Percentiles rank a stretch among this genome's conserved stretches.
phyloP scores from a whole-genome alignment of 1,140 invertebrate genomes.

The Andricus grossulariae region DNA sequence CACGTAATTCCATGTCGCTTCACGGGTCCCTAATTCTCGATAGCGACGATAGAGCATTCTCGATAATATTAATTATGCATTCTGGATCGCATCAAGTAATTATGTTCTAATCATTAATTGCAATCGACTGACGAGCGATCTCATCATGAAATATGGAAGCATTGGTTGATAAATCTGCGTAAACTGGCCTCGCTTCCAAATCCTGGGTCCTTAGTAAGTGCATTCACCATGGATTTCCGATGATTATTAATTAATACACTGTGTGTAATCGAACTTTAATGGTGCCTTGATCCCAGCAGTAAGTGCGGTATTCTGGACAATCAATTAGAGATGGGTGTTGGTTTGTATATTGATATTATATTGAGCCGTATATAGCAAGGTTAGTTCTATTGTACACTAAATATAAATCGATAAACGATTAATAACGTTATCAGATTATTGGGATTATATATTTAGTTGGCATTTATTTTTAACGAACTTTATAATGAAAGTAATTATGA shows the following conservation, averaged over 20 bases:
- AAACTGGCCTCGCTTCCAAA: slow-evolving; percentile 3
- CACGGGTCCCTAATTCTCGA: slow-evolving; percentile 6
- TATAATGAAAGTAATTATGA: too few relatives aligned
- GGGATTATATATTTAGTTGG: too few relatives aligned
- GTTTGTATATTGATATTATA: slow-evolving; percentile 7
- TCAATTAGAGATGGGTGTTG: not conserved
- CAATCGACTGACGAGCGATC: not conserved
- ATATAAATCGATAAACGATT: not conserved
- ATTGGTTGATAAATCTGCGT: slow-evolving; percentile 6
- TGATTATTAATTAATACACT: slow-evolving; percentile 18
- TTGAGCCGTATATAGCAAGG: not conserved
- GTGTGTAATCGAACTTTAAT: not conserved
- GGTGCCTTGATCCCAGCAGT: not conserved
- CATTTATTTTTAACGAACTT: too few relatives aligned
- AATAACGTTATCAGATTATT: too few relatives aligned
- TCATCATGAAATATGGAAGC: slow-evolving; percentile 26
- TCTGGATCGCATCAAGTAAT: slow-evolving; percentile 32
- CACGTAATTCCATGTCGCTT: not conserved
- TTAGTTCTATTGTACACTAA: not conserved
- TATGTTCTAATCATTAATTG: slow-evolving; percentile 32
- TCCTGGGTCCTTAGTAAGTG: not conserved
- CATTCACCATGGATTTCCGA: slow-evolving; percentile 4
- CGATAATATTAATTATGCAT: slow-evolving; percentile 37
- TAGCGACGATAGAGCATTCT: not conserved
- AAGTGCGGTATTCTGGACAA: not conserved